Base-by-base conservation (phyloP, 2,113 vertebrate genomes). In the Cheilinus undulatus region DNA sequence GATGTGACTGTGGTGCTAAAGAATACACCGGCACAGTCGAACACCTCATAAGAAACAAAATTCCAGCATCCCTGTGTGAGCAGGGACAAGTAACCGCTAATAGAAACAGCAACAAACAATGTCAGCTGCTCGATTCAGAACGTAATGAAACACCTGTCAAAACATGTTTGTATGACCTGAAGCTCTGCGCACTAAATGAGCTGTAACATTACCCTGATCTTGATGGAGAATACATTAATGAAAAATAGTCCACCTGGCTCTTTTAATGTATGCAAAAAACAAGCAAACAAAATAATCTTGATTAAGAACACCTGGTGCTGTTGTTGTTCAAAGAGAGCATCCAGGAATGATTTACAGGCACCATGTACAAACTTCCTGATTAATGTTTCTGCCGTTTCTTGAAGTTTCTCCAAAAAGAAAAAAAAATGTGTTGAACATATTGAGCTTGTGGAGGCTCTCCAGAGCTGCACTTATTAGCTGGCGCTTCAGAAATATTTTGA, bases 101-200 rank as follows among this genome's bases (percentile, higher is more conserved):
- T 54, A 67, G 65, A 62, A 78, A 84, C 70, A 20, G 68, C 57
- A 72, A 32, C 54, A 54, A 73, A 65, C 68, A 63, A 14, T 23
- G 45, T 80, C 76, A 65, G 66, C 45, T 54, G 9, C 28, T 69
- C 12, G 59, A 60, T 56, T 79, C 26, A 20, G 40, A 75, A 64
- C 40, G 59, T 78, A 88, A 88, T 91, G 75, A 82, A 92, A 81
- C 79, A 86, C 52, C 85, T 88, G 89, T 85, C 84, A 82, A 63
- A 83, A 69, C 69, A 73, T 66, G 73, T 84, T 83, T 60, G 43
- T 71, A 66, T 82, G 73, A 88, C 89, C 87, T 34, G 74, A 78
- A 79, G 86, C 84, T 60, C 62, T 73, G 76, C 72, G 19, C 23
- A 34, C 70, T 62, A 86, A 91, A 92, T 89, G 89, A 91, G 87